These are phyloP conservation scores for Hydropsyche betteni DNA, from an alignment of 2,888 invertebrate genomes.

Conservation along the genomic window DNA sequence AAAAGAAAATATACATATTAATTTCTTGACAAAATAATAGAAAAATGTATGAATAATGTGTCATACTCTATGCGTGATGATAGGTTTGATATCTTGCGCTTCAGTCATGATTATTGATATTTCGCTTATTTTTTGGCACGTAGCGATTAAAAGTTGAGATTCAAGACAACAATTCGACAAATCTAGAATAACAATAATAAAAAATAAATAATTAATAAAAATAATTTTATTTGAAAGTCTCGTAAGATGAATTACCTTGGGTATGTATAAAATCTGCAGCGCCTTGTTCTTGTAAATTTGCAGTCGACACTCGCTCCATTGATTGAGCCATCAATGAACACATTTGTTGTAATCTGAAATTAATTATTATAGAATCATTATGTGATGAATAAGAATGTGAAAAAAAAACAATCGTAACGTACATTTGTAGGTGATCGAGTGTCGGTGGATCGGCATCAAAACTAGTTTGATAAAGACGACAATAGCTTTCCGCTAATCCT, in stretches of 20 bases:
- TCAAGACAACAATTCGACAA: constrained; percentile 56
- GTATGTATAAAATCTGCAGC: constrained; percentile 53
- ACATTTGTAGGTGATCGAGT: constrained; percentile 76
- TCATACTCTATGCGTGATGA: constrained; percentile 62
- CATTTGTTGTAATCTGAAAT: constrained; percentile 77
- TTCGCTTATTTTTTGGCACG: constrained; percentile 57
- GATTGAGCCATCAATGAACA: constrained; percentile 80
- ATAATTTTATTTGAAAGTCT: too few species aligned
- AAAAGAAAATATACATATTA: constrained; percentile 5
- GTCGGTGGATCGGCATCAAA: constrained; percentile 87
- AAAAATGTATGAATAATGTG: background rate
- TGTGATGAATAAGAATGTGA: too few species aligned
- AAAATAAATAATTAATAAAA: too few species aligned
- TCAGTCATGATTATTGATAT: constrained; percentile 61
- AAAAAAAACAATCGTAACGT: constrained; percentile 52
- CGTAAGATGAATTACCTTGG: constrained; percentile 36
- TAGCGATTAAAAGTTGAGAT: constrained; percentile 58
- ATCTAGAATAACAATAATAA: constrained; percentile 53
- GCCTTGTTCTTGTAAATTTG: constrained; percentile 58
- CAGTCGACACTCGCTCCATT: constrained; percentile 75
- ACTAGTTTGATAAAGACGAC: constrained; percentile 81
- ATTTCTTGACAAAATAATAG: background rate
- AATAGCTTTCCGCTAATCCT: constrained; percentile 76
- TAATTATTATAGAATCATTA: background rate
- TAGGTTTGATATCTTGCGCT: constrained; percentile 59